Base-by-base conservation (phyloP, 2,797 vertebrate species). In the Eutrigla gurnardus region DNA sequence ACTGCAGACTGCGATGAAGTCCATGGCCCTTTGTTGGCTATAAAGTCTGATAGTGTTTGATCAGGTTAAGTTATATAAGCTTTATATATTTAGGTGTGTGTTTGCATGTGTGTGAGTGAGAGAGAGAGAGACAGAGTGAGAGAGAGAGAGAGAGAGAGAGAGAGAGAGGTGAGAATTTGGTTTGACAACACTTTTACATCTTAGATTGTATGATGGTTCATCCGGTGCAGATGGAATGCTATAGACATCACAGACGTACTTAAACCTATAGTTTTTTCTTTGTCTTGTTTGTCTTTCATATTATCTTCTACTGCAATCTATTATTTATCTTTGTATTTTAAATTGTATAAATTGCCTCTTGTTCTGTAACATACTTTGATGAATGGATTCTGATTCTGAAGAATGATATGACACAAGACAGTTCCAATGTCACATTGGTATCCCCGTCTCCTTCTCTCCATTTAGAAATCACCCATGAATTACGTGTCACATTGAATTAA, bases 31-130 rank as follows among this genome's bases (percentile, higher is more conserved):
- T 82, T 64, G 75, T 57, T 75, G 60, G 68, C 77, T 77, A 50
- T 39, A 72, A 73, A 55, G 36, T 59, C 45, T 37, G 39, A 73
- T 68, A 46, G 60, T 53, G 73, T 80, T 72, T 70, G 65, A 66
- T 78, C 64, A 60, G 70, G 69, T 78, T 66, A 64, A 62, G 72
- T 80, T 45, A 73, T 82, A 46, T 70, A 32, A 47, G n/a, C 63
- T 68, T 18, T 59, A 35, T 45, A 25, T 54, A 9, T 53, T 3
- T 18, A 35, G 25, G 73, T 72, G 37, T 25, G 53, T 46, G 13
- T 15, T 55, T 13, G 6, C 10, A n/a, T 10, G 32, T 57, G 25
- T 25, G 25, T 25, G 25, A 25, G 25, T 25, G 25, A 25, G 25
- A 25, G 25, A 25, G 25, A 25, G 25, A 25, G 25, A 25, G 1